Evolutionary conservation across 92 coral and sea anemone species (phyloP).

Genomic region (Heteractis magnifica): DNA sequence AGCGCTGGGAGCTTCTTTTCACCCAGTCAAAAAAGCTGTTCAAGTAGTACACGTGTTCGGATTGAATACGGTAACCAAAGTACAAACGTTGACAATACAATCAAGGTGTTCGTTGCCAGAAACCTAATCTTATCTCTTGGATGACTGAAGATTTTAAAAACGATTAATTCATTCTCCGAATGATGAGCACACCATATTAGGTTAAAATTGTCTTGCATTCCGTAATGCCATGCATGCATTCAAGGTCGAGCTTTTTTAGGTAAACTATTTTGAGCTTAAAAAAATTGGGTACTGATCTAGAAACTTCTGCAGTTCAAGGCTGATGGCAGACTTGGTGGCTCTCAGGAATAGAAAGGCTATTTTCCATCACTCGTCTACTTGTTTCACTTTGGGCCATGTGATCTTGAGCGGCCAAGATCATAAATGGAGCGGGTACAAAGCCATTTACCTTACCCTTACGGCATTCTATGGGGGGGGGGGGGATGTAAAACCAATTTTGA

Average conservation of each 20-base stretch:
- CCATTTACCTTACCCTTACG: too few species aligned
- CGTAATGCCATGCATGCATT: too few species aligned
- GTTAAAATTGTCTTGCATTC: neutral
- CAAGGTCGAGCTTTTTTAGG: neutral
- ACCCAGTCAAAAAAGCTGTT: neutral
- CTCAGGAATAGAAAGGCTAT: neutral
- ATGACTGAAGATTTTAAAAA: too few species aligned
- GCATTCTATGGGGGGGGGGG: too few species aligned
- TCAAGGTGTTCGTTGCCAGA: neutral
- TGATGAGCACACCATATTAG: neutral
- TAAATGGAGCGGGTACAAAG: too few species aligned
- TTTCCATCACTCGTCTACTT: constrained; percentile 2
- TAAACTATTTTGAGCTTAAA: neutral
- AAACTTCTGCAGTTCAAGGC: neutral
- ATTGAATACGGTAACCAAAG: too few species aligned
- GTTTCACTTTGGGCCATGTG: neutral
- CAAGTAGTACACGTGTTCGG: constrained; percentile 1
- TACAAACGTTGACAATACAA: neutral
- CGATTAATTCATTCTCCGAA: too few species aligned
- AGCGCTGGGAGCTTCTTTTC: neutral
- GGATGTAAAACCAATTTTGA: too few species aligned
- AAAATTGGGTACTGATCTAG: neutral
- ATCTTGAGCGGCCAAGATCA: neutral
- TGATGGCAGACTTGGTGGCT: neutral
- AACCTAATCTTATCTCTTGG: neutral